Evolutionary conservation across 2,797 vertebrate genomes (phyloP).

Genomic region (Trichosurus vulpecula): DNA sequence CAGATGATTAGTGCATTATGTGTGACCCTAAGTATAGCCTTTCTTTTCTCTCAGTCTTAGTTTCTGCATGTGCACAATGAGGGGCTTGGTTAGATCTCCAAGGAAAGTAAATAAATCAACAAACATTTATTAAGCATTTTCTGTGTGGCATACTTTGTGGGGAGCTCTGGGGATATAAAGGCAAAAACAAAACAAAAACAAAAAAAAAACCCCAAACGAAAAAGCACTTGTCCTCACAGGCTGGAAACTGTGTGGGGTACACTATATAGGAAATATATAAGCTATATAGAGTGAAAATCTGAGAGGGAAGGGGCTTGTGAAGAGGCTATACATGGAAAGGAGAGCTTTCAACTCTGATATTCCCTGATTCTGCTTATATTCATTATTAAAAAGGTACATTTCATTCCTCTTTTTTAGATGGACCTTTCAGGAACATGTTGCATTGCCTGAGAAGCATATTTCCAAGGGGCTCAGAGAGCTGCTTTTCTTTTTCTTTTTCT

Average conservation of each 20-base stretch:
- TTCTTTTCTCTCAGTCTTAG: not conserved
- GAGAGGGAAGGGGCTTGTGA: not conserved
- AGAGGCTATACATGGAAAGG: not conserved
- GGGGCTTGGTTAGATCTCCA: not conserved
- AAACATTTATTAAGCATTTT: not conserved
- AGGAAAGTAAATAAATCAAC: not conserved
- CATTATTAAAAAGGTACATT: not conserved
- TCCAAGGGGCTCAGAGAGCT: slow-evolving; percentile 23
- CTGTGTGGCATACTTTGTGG: not conserved
- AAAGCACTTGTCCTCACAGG: not conserved
- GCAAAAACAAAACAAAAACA: not conserved
- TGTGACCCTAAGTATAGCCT: not conserved
- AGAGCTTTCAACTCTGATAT: not conserved
- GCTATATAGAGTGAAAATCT: not conserved
- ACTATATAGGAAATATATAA: not conserved
- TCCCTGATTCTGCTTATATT: not conserved
- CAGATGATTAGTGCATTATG: not conserved
- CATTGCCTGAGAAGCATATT: slow-evolving; percentile 47
- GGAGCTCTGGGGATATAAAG: not conserved
- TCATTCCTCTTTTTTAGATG: not conserved
- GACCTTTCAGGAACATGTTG: slow-evolving; percentile 19
- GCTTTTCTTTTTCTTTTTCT: not conserved
- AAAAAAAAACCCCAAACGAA: not conserved
- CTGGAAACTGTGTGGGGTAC: not conserved
- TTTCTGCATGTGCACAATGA: not conserved